These are phyloP conservation scores for Pseudomugil gertrudae DNA, from an alignment of 2,797 vertebrate species.

Conservation along the genomic window DNA sequence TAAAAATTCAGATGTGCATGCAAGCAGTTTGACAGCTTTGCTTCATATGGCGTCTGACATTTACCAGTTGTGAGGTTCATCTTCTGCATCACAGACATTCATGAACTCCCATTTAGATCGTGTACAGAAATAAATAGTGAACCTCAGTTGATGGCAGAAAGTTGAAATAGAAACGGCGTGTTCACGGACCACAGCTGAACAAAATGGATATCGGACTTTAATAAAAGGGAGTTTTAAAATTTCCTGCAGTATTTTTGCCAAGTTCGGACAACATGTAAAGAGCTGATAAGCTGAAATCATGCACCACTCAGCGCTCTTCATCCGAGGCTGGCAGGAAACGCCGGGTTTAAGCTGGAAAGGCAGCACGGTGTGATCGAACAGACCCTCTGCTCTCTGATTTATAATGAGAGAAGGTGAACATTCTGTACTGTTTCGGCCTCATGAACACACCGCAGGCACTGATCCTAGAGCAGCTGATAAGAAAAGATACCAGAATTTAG, in stretches of 20 bases:
- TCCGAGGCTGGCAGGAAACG: slow-evolving; percentile 36
- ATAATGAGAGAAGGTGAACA: slow-evolving; percentile 41
- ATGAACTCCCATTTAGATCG: background rate
- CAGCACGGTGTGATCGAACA: slow-evolving; percentile 68
- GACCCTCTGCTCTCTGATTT: slow-evolving; percentile 46
- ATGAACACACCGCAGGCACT: slow-evolving; percentile 56
- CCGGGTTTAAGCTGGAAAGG: slow-evolving; percentile 68
- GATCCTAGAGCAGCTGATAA: slow-evolving; percentile 60
- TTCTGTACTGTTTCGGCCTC: slow-evolving; percentile 46
- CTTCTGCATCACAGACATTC: background rate
- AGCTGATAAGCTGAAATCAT: slow-evolving; percentile 11
- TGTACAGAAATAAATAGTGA: slow-evolving; percentile 32
- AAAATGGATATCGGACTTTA: slow-evolving; percentile 32
- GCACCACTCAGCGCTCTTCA: slow-evolving; percentile 19
- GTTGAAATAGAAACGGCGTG: slow-evolving; percentile 14
- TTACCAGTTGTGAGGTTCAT: background rate
- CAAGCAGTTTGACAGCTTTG: slow-evolving; percentile 38
- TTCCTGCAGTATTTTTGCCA: slow-evolving; percentile 29
- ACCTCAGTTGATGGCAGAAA: slow-evolving; percentile 21
- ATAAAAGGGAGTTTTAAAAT: slow-evolving; percentile 35
- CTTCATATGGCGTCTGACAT: slow-evolving; percentile 27
- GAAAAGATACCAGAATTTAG: slow-evolving; percentile 53
- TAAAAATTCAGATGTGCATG: slow-evolving; percentile 46
- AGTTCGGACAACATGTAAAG: slow-evolving; percentile 26
- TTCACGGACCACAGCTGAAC: slow-evolving; percentile 50